Evolutionary conservation across 1,140 invertebrate species (phyloP), one percentile per base, ranked within the genome.

Genomic region (Formica selysi): DNA sequence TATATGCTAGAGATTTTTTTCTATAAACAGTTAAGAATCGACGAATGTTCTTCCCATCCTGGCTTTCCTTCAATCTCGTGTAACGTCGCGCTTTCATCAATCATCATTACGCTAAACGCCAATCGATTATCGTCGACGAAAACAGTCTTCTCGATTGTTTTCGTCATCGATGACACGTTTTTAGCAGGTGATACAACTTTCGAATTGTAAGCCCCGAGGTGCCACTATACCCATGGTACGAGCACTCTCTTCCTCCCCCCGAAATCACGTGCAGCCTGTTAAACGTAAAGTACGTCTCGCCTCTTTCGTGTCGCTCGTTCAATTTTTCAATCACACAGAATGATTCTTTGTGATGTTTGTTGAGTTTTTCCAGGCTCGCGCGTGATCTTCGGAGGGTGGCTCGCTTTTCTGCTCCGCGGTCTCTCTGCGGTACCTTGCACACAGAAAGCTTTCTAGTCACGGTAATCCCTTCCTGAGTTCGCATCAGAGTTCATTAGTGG

Each of bases 211-310:
- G 91, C 87, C 93, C 93, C 86, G 92, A 94, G 93, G 92, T 94
- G 94, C 94, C 94, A 95, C 94, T 95, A 94, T 94, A 94, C 94
- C 94, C 94, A 94, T 93, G 91, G 91, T 93, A 92, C 87, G 90
- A 91, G 83, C 64, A 91, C 88, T 90, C 76, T 92, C 91, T 79
- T 89, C 87, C 48, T 51, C 48, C 48, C 48, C 48, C 74, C 86
- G 88, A 92, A 92, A 91, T 92, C 89, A 91, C 87, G 88, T 89
- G 89, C 88, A 86, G 89, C 87, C 91, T 86, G 76, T 57, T 22
- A 13, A 74, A 59, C 6, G 19, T 54, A 71, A 68, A 64, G 32
- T 36, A 67, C 29, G 22, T 70, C 29, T 67, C 22, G 48, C 54
- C 57, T 65, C 26, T 74, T 44, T 61, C 32, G 61, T 59, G 59